Evolutionary conservation across 2,113 vertebrate species (phyloP).

Genomic region (Poeciliopsis occidentalis): DNA sequence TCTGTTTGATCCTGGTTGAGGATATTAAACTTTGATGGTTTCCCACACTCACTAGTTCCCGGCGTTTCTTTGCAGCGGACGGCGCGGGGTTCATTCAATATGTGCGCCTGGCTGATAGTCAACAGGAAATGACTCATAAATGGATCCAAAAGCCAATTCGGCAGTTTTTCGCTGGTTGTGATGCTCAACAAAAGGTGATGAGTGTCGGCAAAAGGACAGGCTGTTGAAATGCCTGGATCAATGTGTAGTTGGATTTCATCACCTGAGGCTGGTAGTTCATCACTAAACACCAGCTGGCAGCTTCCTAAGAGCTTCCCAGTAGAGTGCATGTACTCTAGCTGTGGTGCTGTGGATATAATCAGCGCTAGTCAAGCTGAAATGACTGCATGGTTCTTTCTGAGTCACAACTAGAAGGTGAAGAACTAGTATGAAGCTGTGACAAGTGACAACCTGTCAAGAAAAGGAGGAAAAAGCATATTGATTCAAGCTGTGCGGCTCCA

Average conservation of each 20-base stretch:
- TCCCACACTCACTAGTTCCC: conserved; percentile 36
- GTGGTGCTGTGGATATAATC: neutral
- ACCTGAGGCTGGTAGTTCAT: conserved; percentile 2
- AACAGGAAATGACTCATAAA: conserved; percentile 50
- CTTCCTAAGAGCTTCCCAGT: conserved; percentile 12
- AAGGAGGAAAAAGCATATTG: neutral
- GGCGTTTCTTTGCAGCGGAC: conserved; percentile 32
- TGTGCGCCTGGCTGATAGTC: conserved; percentile 34
- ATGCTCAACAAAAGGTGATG: conserved; percentile 39
- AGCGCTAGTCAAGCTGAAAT: neutral
- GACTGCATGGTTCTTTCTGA: conserved; percentile 2
- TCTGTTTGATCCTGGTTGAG: conserved; percentile 68
- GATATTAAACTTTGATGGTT: conserved; percentile 72
- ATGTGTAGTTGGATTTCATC: conserved; percentile 12
- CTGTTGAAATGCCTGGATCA: neutral
- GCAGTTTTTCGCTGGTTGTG: conserved; percentile 27
- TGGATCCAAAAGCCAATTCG: conserved; percentile 26
- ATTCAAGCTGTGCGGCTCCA: neutral
- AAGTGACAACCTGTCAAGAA: neutral
- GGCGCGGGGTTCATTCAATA: conserved; percentile 33
- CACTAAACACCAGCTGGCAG: conserved; percentile 10
- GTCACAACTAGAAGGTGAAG: conserved; percentile 5
- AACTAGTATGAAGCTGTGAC: neutral
- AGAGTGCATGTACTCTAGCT: conserved; percentile 7
- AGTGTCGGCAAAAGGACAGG: conserved; percentile 23